A percentile compares a stretch with the other conserved stretches of the same genome.
These are phyloP conservation scores for Xerus inauris DNA, from an alignment of 2,113 vertebrate species.

Conservation along the genomic window DNA sequence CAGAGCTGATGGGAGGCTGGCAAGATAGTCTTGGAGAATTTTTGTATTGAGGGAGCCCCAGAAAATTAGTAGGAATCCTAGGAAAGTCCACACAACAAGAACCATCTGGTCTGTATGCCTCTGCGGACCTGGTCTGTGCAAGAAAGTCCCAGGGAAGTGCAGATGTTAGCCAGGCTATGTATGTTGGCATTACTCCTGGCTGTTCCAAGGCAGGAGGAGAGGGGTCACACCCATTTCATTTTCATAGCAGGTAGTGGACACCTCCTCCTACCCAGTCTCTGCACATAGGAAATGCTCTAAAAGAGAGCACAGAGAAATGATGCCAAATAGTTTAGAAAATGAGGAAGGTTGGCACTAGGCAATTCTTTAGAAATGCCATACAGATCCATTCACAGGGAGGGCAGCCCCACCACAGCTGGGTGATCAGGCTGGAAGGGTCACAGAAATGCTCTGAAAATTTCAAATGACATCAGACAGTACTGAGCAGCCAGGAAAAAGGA, in stretches of 20 bases:
- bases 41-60: neutral
- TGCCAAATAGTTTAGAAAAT: neutral
- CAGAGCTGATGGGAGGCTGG: neutral
- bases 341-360: neutral
- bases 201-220: neutral
- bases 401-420: neutral
- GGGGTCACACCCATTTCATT: neutral
- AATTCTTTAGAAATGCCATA: neutral
- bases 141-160: neutral
- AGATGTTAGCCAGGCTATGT: neutral
- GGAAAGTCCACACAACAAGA: neutral
- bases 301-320: neutral
- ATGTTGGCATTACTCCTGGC: neutral
- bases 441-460: neutral
- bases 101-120: neutral
- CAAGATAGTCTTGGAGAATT: neutral
- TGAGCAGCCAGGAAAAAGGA: neutral
- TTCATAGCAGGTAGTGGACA: no score
- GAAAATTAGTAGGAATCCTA: neutral
- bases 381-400: neutral
- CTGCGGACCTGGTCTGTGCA: neutral
- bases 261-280: neutral
- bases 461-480: neutral
- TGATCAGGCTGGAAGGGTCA: neutral
- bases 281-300: neutral